Evolutionary conservation across 2,797 vertebrate species (phyloP), one percentile per base, ranked within the genome.

Genomic region (Melopsittacus undulatus): DNA sequence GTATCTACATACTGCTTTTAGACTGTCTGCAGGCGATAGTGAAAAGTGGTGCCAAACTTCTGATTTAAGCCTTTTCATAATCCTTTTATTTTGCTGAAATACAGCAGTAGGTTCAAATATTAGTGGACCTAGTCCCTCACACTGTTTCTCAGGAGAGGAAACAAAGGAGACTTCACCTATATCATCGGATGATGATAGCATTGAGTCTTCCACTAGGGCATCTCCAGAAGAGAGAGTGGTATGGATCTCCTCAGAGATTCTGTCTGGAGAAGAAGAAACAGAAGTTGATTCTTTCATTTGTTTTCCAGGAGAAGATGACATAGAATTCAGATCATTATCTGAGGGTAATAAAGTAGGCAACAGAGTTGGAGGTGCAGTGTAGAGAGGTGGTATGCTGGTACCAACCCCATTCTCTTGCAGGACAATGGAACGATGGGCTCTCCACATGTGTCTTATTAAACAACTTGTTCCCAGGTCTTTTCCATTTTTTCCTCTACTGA

Each of bases 11-110:
- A 99, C 98, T 29, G 99, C 99, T 98, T 99, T 99, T 73, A 99
- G 97, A 94, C 98, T 99, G 97, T 99, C 99, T 29, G 97, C 98
- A 63, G 99, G 99, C 2, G 99, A 99, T 90, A 99, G 98, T 4
- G 99, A 99, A 92, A 99, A 99, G 97, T 99, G 99, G 87, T 99
- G 99, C 99, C 99, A 99, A 42, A 99, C 99, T 96, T 99, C 99
- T 1, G 99, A 99, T 97, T 99, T 99, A 57, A 99, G 98, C 80
- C 99, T 98, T 96, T 98, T 99, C 98, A 99, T 99, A 63, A 98
- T 99, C 97, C 98, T 99, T 95, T 99, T 99, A 91, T 99, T 99
- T 97, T 99, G 99, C 90, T 99, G 99, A 97, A 99, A 99, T 95
- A 99, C 97, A 7, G 98, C 98, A 32, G 98, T 97, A 8, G 98